phyloP scores from a whole-genome alignment of 2,113 vertebrate species.

The Aldabrachelys gigantea region DNA sequence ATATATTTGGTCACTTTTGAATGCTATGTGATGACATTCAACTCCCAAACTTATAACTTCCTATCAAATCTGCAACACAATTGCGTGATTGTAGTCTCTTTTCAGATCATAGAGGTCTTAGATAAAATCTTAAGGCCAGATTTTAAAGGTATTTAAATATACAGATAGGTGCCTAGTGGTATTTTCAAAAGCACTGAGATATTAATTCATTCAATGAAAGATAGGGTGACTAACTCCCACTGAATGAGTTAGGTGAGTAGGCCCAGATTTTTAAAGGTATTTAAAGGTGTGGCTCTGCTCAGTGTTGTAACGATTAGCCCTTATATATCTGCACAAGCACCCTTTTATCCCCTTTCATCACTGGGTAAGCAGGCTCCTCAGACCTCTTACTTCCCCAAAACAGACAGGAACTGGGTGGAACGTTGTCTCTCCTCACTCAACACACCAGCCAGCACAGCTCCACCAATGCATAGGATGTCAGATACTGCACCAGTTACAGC shows the following conservation, averaged over 20 bases:
- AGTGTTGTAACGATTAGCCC: background rate
- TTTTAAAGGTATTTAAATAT: too few relatives aligned
- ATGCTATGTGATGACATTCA: background rate
- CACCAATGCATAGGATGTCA: background rate
- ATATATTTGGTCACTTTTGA: background rate
- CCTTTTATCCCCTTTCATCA: background rate
- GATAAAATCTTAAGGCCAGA: background rate
- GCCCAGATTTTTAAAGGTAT: background rate
- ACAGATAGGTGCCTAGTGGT: too few relatives aligned
- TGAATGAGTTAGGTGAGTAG: background rate
- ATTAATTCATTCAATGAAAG: background rate
- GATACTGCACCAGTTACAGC: background rate
- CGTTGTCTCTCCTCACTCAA: background rate
- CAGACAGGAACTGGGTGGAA: background rate
- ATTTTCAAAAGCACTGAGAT: too few relatives aligned
- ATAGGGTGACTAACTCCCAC: background rate
- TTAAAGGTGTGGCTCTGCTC: background rate
- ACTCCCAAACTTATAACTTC: background rate
- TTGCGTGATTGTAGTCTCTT: background rate
- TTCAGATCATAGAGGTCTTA: background rate
- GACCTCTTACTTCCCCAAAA: background rate
- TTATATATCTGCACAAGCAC: background rate
- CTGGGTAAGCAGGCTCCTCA: background rate
- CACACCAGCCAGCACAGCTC: background rate
- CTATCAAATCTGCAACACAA: background rate